phyloP scores from a whole-genome alignment of 2,888 invertebrate species.

The Lamproptera curius region DNA sequence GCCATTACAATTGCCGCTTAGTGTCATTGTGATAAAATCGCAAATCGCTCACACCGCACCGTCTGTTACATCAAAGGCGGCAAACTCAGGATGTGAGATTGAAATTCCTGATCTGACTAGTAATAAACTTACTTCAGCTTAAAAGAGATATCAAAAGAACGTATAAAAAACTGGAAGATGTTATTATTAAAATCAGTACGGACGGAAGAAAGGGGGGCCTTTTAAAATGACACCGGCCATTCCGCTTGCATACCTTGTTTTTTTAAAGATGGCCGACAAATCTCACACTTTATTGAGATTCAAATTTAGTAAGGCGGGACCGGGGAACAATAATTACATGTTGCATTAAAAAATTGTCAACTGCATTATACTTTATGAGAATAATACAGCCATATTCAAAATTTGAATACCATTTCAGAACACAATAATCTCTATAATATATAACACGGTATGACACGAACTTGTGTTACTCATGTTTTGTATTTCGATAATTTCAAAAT shows the following conservation, averaged over 20 bases:
- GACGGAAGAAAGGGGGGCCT: conserved; percentile 57
- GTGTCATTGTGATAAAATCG: conserved; percentile 30
- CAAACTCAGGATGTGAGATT: conserved; percentile 71
- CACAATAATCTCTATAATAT: too few species aligned
- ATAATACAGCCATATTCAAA: conserved; percentile 16
- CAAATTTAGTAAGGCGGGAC: conserved; percentile 42
- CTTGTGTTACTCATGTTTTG: not conserved
- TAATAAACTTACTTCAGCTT: conserved; percentile 69
- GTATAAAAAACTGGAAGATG: conserved; percentile 64
- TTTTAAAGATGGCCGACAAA: conserved; percentile 53
- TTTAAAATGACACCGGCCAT: conserved; percentile 53
- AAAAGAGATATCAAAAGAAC: conserved; percentile 68
- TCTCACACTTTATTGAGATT: conserved; percentile 55
- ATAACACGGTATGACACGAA: not conserved
- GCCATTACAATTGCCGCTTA: conserved; percentile 33
- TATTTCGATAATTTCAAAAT: too few species aligned
- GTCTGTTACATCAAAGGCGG: conserved; percentile 64
- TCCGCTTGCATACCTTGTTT: conserved; percentile 37
- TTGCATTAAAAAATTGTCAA: conserved; percentile 31
- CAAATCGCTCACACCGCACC: conserved; percentile 26
- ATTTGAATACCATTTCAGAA: conserved; percentile 12
- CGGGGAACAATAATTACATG: conserved; percentile 25
- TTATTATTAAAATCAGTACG: conserved; percentile 60
- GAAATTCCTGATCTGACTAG: conserved; percentile 76
- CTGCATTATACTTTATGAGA: conserved; percentile 32